phyloP scores from a whole-genome alignment of 2,113 vertebrate species.

The Speoplatyrhinus poulsoni region DNA sequence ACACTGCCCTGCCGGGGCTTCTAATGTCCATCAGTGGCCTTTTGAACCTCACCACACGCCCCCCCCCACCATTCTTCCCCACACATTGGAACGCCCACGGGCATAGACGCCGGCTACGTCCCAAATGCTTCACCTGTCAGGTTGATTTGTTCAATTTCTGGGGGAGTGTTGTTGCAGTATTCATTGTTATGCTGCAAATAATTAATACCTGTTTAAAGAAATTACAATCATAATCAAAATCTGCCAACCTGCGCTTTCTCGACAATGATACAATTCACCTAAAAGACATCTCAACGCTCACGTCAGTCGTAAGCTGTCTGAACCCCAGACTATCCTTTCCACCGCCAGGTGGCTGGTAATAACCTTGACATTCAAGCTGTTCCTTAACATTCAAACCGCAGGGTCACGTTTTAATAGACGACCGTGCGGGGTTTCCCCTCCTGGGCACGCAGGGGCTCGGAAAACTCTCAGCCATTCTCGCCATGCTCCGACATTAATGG shows the following conservation, averaged over 20 bases:
- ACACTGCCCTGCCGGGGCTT: slow-evolving; percentile 28
- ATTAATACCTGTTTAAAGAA: neutral
- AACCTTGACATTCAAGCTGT: slow-evolving; percentile 56
- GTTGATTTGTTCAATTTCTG: slow-evolving; percentile 59
- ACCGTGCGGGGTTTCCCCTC: slow-evolving; percentile 32
- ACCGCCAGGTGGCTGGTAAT: neutral
- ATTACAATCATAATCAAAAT: neutral
- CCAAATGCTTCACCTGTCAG: slow-evolving; percentile 52
- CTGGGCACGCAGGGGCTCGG: slow-evolving; percentile 40
- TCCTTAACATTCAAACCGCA: slow-evolving; percentile 45
- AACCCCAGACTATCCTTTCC: no score
- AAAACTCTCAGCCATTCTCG: slow-evolving; percentile 47
- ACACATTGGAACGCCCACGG: neutral
- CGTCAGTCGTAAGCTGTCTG: no score
- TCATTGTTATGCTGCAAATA: neutral
- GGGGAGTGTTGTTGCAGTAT: slow-evolving; percentile 40
- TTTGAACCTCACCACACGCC: slow-evolving; percentile 34
- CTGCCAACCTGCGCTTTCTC: no score
- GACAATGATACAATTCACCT: no score
- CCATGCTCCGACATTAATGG: slow-evolving; percentile 37
- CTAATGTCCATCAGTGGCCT: slow-evolving; percentile 53
- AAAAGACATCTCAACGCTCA: no score
- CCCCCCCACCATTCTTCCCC: neutral
- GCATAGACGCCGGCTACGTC: slow-evolving; percentile 35
- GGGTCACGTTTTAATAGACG: slow-evolving; percentile 39